These are phyloP conservation scores for Ibidorhyncha struthersii DNA, from an alignment of 2,113 vertebrate species.

Conservation along the genomic window DNA sequence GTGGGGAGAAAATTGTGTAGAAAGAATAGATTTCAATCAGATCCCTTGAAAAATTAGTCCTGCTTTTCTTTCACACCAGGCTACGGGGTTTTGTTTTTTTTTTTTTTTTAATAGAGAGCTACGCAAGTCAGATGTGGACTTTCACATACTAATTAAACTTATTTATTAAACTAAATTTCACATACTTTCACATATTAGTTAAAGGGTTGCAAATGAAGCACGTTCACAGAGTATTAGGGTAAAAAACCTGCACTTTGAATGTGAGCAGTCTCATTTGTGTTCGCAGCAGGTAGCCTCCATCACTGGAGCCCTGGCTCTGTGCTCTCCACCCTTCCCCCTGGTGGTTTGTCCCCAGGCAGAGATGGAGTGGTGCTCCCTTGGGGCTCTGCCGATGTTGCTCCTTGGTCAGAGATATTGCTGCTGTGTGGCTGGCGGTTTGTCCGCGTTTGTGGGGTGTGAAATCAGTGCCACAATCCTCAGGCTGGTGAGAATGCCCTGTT, in stretches of 20 bases:
- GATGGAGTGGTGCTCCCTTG: background rate
- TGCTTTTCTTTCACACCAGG: background rate
- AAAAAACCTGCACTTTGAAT: background rate
- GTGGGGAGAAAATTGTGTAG: background rate
- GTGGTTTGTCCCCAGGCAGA: background rate
- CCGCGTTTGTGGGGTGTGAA: background rate
- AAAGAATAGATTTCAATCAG: background rate
- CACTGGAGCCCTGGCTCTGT: background rate
- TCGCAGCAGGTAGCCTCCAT: background rate
- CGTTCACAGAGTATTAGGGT: background rate
- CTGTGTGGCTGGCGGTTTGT: background rate
- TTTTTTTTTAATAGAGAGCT: background rate
- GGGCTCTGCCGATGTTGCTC: rapidly evolving
- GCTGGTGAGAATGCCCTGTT: background rate
- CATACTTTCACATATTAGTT: background rate
- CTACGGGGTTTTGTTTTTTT: rapidly evolving
- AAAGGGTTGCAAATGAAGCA: background rate
- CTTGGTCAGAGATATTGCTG: background rate
- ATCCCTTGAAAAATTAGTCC: background rate
- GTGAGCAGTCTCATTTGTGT: background rate
- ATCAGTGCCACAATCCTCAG: background rate
- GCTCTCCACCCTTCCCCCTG: too few relatives aligned
- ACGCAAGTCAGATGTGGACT: background rate
- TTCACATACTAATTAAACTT: background rate
- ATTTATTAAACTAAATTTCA: too few relatives aligned